phyloP scores from a whole-genome alignment of 2,113 vertebrate species.

The Erythrolamprus reginae region DNA sequence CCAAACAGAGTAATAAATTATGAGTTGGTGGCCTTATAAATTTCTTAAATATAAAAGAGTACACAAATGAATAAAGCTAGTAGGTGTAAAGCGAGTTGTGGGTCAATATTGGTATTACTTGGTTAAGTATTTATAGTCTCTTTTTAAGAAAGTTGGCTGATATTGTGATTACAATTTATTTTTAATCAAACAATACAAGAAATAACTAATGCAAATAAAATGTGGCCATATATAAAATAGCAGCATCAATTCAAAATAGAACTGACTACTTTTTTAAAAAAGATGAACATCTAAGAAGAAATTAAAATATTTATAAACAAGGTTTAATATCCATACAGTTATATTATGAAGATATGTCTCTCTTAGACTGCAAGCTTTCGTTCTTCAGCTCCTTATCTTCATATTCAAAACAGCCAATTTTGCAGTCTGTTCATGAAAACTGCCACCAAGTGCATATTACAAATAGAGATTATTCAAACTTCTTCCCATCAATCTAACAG shows the following conservation, averaged over 20 bases:
- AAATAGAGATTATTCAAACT: conserved; percentile 39
- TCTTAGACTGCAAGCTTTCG: neutral
- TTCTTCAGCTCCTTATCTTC: neutral
- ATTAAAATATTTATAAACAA: neutral
- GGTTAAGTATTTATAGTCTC: neutral
- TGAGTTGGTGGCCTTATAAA: neutral
- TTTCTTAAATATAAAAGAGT: neutral
- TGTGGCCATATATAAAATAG: neutral
- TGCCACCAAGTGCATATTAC: conserved; percentile 21
- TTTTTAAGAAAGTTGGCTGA: neutral
- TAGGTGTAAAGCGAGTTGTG: neutral
- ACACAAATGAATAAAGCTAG: neutral
- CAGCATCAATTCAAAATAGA: neutral
- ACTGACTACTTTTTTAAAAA: neutral
- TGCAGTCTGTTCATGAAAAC: conserved; percentile 44
- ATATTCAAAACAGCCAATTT: conserved; percentile 34
- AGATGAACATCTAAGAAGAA: neutral
- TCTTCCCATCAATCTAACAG: neutral
- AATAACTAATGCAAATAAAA: neutral
- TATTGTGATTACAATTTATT: neutral
- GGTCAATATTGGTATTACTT: neutral
- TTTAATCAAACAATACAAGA: neutral
- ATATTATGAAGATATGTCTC: conserved; percentile 19
- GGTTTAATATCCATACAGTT: neutral
- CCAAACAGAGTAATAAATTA: neutral